These are phyloP conservation scores for Porphyrio hochstetteri DNA, from an alignment of 2,113 vertebrate genomes.

Conservation along the genomic window DNA sequence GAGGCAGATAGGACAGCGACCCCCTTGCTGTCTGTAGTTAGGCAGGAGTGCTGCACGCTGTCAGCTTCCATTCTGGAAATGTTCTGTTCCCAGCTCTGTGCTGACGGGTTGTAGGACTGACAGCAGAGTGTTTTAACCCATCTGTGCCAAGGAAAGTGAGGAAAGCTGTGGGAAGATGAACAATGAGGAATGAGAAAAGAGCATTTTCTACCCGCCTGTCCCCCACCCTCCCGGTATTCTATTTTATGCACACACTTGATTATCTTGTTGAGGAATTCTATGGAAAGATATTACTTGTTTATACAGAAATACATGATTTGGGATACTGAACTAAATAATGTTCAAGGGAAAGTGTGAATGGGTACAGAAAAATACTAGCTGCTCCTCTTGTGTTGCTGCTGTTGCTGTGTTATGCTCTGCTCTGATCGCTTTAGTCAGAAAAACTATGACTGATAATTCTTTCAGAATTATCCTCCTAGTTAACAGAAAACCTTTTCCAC, in stretches of 20 bases:
- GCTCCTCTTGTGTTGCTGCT: background rate
- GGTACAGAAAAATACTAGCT: background rate
- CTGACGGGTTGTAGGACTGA: background rate
- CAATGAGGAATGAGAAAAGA: background rate
- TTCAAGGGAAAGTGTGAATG: background rate
- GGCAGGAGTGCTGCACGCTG: background rate
- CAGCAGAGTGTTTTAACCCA: background rate
- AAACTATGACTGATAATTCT: background rate
- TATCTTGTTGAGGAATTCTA: background rate
- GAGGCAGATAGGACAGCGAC: background rate
- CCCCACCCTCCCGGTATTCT: too few relatives aligned
- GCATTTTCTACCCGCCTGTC: too few relatives aligned
- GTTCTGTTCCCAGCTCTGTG: background rate
- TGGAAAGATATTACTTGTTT: background rate
- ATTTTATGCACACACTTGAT: background rate
- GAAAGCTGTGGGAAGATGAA: background rate
- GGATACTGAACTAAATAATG: background rate
- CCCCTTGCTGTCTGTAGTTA: background rate
- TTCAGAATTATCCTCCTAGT: background rate
- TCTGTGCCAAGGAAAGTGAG: background rate
- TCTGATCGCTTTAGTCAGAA: background rate
- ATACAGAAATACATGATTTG: background rate
- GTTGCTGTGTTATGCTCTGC: background rate
- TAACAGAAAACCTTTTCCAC: background rate
- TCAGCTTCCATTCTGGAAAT: background rate